Base-by-base conservation (phyloP, 2,888 invertebrate genomes). In the Salticus scenicus region DNA sequence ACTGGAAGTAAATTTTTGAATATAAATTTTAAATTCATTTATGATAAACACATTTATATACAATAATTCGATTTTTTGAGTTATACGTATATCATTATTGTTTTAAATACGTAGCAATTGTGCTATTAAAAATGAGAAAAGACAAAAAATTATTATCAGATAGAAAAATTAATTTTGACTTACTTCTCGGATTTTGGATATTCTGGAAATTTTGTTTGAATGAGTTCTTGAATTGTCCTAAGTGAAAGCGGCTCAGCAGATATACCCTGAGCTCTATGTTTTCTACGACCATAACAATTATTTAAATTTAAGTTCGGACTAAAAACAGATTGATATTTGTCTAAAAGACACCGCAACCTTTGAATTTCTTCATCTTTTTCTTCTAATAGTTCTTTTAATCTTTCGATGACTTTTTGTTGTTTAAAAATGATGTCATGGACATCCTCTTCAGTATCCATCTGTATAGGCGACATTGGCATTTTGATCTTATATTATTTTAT, bases 241-340 rank as follows among this genome's bases (percentile, higher is more conserved):
- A 86, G 94, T 89, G 94, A 94, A 90, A 96, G 97, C 0, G 98
- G 98, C 91, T 98, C 98, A 20, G 98, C 98, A 1, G 98, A 98
- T 89, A 98, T 98, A 89, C 98, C 98, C 92, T 96, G 95, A 41
- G 97, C 96, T 89, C 98, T 93, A 91, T 96, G 96, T 90, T 94
- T 94, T 89, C 94, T 92, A 1, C 94, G 89, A 83, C 93, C 92
- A 41, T 78, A 47, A 20, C 81, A 42, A 31, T 78, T 74, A 42
- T 75, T 94, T 93, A 89, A 63, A 51, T 81, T 77, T 20, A 79
- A 72, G 37, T 94, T 88, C 4, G 88, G 88, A 51, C 88, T 80
- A 91, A 97, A 94, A 80, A 97, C 96, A 91, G 96, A 96, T 91
- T 96, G 95, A 92, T 96, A 95, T 92, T 97, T 97, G 90, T 97